Evolutionary conservation across 2,797 vertebrate species (phyloP).

Genomic region (Microhierax caerulescens): DNA sequence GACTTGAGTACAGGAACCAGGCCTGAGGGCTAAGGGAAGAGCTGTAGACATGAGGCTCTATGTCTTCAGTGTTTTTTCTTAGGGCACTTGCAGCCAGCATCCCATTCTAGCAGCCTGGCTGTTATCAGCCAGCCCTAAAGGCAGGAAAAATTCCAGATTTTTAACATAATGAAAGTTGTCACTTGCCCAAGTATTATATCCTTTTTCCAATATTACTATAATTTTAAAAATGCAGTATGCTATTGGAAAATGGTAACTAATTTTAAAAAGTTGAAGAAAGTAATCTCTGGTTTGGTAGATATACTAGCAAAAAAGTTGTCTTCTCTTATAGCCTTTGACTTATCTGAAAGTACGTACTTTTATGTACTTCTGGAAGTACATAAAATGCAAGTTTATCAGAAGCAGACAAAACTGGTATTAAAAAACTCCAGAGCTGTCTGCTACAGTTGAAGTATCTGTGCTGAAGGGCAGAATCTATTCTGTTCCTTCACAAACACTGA

Average conservation of each 20-base stretch:
- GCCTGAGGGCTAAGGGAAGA: background rate
- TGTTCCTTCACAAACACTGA: background rate
- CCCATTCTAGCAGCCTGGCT: background rate
- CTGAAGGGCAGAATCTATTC: background rate
- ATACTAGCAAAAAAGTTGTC: background rate
- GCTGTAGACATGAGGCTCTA: background rate
- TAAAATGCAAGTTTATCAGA: background rate
- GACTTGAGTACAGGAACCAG: background rate
- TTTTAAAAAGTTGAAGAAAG: background rate
- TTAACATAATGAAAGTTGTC: background rate
- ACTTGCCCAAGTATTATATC: background rate
- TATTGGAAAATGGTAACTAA: background rate
- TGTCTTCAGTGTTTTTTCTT: background rate
- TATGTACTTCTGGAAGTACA: background rate
- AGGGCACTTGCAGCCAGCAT: background rate
- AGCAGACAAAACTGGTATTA: background rate
- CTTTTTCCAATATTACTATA: background rate
- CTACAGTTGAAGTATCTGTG: background rate
- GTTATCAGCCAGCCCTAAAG: background rate
- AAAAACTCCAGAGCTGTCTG: background rate
- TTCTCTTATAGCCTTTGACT: background rate
- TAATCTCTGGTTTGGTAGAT: background rate
- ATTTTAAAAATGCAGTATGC: background rate
- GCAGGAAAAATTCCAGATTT: background rate
- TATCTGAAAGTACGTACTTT: background rate